Evolutionary conservation across 2,888 invertebrate genomes (phyloP), one percentile per base, ranked within the genome.

Genomic region (Oxyteleia sp.): DNA sequence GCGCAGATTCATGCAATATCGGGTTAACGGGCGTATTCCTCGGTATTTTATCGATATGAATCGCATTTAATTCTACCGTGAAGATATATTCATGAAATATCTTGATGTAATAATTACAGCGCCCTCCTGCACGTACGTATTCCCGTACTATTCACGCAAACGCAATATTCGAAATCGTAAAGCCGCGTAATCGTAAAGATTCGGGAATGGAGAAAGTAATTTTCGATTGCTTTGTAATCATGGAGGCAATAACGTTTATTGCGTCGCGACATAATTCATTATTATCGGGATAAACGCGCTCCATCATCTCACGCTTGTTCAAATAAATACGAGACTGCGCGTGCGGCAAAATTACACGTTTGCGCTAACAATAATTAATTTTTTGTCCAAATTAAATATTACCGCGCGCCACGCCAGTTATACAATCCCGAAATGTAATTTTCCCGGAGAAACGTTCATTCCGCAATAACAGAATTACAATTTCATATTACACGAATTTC

Each of bases 71-170:
- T 81, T 81, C 55, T 18, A 75, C 32, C n/a, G 53, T 43, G 61
- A 72, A 71, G 72, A 69, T 75, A 82, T 82, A n/a, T 82, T 55
- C 66, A 72, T 82, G 71, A 66, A 76, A 78, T 82, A 82, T 74
- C 78, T 82, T 72, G 57, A 57, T 82, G 64, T 57, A 51, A 82
- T 82, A 82, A 82, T 71, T 64, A 57, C 47, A 63, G 16, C 20
- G 49, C 32, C 53, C 47, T 45, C 13, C 23, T n/a, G 61, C 68
- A 63, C 69, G 61, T 71, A 47, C 59, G 57, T 32, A 57, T 10
- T 23, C 23, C 64, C 3, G 38, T 41, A n/a, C 41, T 32, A 57
- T 76, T 59, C 71, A 71, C 61, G 69, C 64, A 72, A 71, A 75
- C 55, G 69, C 51, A 66, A 66, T 75, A 47, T 61, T 68, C 47